Evolutionary conservation across 2,888 invertebrate species (phyloP).

Genomic region (Aleiodes leptofemur): DNA sequence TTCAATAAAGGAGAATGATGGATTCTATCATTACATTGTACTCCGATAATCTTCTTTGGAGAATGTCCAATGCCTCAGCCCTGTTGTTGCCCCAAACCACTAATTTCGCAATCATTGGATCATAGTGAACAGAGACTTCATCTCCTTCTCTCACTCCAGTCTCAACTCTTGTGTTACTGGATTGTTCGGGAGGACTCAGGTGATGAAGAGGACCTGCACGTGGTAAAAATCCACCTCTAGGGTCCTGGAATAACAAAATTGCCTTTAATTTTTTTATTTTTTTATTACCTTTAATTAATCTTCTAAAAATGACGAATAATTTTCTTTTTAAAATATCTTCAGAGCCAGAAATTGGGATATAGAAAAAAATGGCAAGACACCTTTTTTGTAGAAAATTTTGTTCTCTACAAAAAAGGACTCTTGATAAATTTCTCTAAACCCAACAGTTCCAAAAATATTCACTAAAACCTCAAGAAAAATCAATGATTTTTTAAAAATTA

Average conservation of each 20-base stretch:
- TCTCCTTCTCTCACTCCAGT: conserved; percentile 93
- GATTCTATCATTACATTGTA: conserved; percentile 83
- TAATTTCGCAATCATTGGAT: conserved; percentile 99
- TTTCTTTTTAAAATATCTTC: too few relatives aligned
- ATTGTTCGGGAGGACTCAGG: conserved; percentile 83
- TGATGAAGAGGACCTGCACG: conserved; percentile 91
- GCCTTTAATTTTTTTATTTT: too few relatives aligned
- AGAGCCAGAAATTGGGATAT: too few relatives aligned
- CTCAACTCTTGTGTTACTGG: conserved; percentile 87
- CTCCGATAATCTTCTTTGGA: conserved; percentile 85
- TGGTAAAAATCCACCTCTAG: conserved; percentile 90
- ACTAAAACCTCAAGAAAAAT: not conserved
- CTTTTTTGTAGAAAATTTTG: too few relatives aligned
- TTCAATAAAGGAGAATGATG: too few relatives aligned
- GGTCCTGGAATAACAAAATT: conserved; percentile 75
- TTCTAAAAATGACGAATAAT: too few relatives aligned
- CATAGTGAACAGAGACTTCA: conserved; percentile 98
- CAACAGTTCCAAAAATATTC: too few relatives aligned
- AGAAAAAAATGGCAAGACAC: too few relatives aligned
- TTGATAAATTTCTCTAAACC: too few relatives aligned
- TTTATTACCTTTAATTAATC: too few relatives aligned
- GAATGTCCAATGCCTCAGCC: conserved; percentile 86
- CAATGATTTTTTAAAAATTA: not conserved
- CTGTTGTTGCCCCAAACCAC: conserved; percentile 96
- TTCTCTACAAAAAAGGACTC: too few relatives aligned